Percentiles rank a stretch among this genome's conserved stretches.
phyloP scores from a whole-genome alignment of 2,797 vertebrate genomes.

The Melanitta fusca region DNA sequence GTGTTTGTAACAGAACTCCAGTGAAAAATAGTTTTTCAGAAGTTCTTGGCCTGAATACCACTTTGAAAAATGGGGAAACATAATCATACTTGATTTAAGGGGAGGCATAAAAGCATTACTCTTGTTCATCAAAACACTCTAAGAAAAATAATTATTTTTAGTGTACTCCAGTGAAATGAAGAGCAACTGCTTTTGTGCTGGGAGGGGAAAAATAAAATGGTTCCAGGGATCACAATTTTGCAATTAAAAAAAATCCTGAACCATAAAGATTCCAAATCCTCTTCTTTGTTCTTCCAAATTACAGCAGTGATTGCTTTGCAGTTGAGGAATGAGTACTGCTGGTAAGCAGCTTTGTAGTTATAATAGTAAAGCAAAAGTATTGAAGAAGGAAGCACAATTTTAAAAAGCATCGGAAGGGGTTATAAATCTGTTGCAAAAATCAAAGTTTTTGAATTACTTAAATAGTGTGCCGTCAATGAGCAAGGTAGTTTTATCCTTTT shows the following conservation, averaged over 20 bases:
- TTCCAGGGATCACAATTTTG: background rate
- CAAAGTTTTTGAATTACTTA: background rate
- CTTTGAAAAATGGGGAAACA: background rate
- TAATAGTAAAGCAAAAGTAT: background rate
- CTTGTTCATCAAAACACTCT: background rate
- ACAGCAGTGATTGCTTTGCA: background rate
- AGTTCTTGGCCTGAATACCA: background rate
- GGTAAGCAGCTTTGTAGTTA: background rate
- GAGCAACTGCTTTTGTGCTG: background rate
- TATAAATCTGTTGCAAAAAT: background rate
- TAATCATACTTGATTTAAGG: background rate
- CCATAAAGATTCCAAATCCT: background rate
- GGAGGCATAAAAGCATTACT: background rate
- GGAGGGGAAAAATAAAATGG: background rate
- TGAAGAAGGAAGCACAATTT: background rate
- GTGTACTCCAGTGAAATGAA: background rate
- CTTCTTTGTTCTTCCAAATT: background rate
- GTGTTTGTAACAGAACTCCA: background rate
- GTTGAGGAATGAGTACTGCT: background rate
- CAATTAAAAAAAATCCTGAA: background rate
- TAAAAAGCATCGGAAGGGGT: background rate
- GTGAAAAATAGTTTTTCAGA: background rate
- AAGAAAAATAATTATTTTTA: background rate
- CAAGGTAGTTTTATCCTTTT: background rate
- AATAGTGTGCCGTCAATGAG: background rate